Evolutionary conservation across 2,113 vertebrate genomes (phyloP), one percentile per base, ranked within the genome.

Genomic region (Cyphomyrus discorhynchus): DNA sequence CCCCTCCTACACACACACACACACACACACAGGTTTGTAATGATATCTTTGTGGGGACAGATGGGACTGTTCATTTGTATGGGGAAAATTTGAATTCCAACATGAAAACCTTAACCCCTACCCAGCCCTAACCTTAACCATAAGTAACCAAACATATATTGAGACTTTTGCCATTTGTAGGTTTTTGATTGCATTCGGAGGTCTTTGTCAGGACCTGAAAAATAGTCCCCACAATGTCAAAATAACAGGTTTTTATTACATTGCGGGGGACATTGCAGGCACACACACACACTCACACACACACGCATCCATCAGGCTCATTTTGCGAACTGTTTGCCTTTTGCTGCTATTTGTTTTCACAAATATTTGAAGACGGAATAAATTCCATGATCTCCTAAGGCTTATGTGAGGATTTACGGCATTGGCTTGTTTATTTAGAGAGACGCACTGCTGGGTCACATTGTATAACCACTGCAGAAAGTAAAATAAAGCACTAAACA

Each of bases 291-390:
- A 35, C n/a, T 15, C 27, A 74, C 27, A 77, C 2, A 39, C 70
- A 15, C 2, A 11, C 27, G 10, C 87, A 42, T 21, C 62, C 27
- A 70, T 27, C 62, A 31, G 50, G 50, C 50, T 87, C 50, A 21
- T 45, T 47, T 70, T 21, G 17, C 24, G 17, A 47, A 49, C 83
- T 86, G 19, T 53, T 53, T 87, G 49, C n/a, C 31, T 53, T 87
- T 87, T 53, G 5, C 47, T 50, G n/a, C 11, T 70, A 39, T 39
- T 50, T 80, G 70, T 52, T 74, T 89, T 88, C 47, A 80, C 11
- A 80, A 24, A n/a, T 70, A 50, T 89, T 89, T 89, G 47, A 89
- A 82, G 70, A 56, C 13, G 31, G 66, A 89, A 52, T 89, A 47
- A n/a, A 82, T 83, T 83, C 70, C 27, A 17, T 89, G 74, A 80